Conservation (phyloP, 2,113 vertebrate species). For the Barbus barbus region DNA sequence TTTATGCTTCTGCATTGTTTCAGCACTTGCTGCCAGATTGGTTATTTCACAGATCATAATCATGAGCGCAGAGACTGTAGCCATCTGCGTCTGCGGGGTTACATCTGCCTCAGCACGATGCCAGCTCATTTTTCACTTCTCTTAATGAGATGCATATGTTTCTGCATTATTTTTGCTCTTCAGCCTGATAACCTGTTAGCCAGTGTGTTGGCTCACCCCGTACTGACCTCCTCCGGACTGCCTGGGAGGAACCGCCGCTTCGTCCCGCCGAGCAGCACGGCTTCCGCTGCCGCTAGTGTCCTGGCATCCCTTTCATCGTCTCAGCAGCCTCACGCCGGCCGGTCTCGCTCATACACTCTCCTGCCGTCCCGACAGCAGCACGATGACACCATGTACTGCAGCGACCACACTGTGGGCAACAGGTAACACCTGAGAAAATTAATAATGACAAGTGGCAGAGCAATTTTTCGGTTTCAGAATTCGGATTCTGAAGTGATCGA, state of each 20-base stretch:
- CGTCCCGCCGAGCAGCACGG: conserved; percentile 67
- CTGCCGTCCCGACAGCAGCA: conserved; percentile 56
- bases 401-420: conserved; percentile 70
- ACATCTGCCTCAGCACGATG: no score
- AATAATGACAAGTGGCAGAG: no score
- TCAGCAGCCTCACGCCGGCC: conserved; percentile 70
- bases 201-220: conserved; percentile 82
- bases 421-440: conserved; percentile 63
- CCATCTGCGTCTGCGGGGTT: no score
- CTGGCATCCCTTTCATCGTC: conserved; percentile 82
- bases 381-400: conserved; percentile 71
- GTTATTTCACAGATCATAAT: conserved; percentile 19
- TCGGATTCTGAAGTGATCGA: no score
- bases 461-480: no score
- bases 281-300: conserved; percentile 86
- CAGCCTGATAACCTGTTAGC: conserved; percentile 83
- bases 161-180: not conserved
- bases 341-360: conserved; percentile 60
- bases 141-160: conserved; percentile 15
- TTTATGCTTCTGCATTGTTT: not conserved
- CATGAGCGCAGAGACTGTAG: not conserved
- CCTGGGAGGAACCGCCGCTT: conserved; percentile 73
- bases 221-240: conserved; percentile 73
- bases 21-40: conserved; percentile 8
- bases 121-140: not conserved